Conservation (phyloP, 2,797 vertebrate species). For the Acomys russatus region DNA sequence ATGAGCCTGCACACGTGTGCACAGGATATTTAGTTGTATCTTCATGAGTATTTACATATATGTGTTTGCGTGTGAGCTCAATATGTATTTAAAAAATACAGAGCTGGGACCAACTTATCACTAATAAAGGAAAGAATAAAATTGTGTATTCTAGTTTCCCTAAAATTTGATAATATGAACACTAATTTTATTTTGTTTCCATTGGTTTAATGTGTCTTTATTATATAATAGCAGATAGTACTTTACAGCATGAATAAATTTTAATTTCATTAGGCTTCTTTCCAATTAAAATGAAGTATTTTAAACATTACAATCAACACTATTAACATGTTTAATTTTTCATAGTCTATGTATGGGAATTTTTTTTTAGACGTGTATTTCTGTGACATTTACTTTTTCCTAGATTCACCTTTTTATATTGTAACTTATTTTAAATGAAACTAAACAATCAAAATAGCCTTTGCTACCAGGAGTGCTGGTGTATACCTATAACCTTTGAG, state of each 20-base stretch:
- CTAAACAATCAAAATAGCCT: not conserved
- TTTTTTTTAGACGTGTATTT: not conserved
- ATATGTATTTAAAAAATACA: constrained; percentile 9
- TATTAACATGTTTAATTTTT: not conserved
- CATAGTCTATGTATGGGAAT: not conserved
- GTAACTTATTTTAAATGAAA: not conserved
- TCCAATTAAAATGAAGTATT: constrained; percentile 13
- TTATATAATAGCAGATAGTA: not conserved
- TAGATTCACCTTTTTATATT: not conserved
- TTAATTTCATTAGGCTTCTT: constrained; percentile 38
- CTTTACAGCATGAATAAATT: constrained; percentile 12
- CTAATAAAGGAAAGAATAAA: not conserved
- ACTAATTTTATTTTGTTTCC: constrained; percentile 32
- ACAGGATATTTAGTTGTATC: not conserved
- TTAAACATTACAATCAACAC: constrained; percentile 33
- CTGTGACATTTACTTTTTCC: not conserved
- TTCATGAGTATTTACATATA: not conserved
- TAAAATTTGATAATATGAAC: not conserved
- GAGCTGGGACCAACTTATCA: not conserved
- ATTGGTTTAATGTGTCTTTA: not conserved
- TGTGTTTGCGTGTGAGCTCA: not conserved
- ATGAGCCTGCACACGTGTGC: not conserved
- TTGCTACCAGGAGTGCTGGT: not conserved
- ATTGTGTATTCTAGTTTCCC: not conserved
- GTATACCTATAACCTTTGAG: not conserved